Base-by-base conservation (phyloP, 1,140 invertebrate species). In the Drosophila simulans region DNA sequence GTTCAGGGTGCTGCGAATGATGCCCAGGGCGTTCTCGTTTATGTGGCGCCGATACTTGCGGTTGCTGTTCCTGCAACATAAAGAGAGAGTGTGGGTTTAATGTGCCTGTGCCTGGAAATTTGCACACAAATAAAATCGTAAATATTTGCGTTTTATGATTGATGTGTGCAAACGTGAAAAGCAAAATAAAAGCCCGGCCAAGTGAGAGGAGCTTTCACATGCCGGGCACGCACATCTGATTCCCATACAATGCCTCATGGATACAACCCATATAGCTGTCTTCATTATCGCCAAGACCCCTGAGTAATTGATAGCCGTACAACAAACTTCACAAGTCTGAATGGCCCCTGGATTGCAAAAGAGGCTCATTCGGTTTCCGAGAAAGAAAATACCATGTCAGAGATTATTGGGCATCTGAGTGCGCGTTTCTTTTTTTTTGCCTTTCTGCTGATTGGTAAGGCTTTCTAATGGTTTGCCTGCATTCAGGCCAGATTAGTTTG, bases 91-190 rank as follows among this genome's bases (percentile, higher is more conserved):
- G 57, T 55, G 49, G 55, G 69, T 52, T 70, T 68, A 82, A 79
- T 83, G 68, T 62, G 57, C 55, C 45, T 22, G 46, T 20, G 34
- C 25, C 37, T 34, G 45, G 57, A 71, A 64, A 88, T 88, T 88
- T 84, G 80, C 84, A 69, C 84, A 80, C 85, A 89, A 84, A 89
- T 90, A 89, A 84, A 75, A 83, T 80, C 77, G 77, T 74, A 84
- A 84, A 89, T 89, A 89, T 89, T 89, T 89, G 85, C 84, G 84
- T 89, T 89, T 89, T 89, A 89, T 89, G 84, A 89, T 89, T 89
- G 84, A 89, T 89, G 84, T 89, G 80, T 54, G 60, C 52, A 55
- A 66, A 79, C 60, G 72, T 57, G 62, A 37, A 53, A 49, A 57
- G 66, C 80, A 48, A 78, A 83, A 78, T 49, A 84, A 49, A 7